phyloP scores from a whole-genome alignment of 2,888 invertebrate species.

The Caenorhabditis sp. region DNA sequence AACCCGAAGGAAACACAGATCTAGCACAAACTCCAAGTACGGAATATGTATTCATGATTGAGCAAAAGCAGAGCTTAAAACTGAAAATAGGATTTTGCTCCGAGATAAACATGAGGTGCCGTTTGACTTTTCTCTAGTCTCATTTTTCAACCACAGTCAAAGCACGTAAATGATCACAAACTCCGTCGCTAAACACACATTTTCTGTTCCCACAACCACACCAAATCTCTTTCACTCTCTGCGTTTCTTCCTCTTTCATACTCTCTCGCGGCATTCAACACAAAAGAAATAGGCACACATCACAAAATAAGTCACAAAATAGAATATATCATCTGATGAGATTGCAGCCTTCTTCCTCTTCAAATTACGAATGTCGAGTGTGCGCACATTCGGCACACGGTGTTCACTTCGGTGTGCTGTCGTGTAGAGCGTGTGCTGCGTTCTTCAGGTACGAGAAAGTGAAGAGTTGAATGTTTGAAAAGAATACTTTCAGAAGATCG shows the following conservation, averaged over 20 bases:
- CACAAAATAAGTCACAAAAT: slow-evolving; percentile 51
- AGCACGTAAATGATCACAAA: slow-evolving; percentile 57
- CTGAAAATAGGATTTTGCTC: background rate
- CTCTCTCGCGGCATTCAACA: slow-evolving; percentile 13
- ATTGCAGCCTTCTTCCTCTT: slow-evolving; percentile 53
- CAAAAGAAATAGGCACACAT: slow-evolving; percentile 45
- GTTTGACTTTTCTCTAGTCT: slow-evolving; percentile 28
- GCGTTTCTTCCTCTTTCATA: slow-evolving; percentile 20
- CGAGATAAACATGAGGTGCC: background rate
- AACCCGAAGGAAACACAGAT: background rate
- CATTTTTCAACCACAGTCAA: slow-evolving; percentile 7
- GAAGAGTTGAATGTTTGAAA: background rate
- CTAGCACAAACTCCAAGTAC: slow-evolving; percentile 28
- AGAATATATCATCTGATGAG: slow-evolving; percentile 40
- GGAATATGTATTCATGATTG: too few species aligned
- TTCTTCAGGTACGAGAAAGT: slow-evolving; percentile 65
- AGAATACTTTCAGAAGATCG: slow-evolving; percentile 52
- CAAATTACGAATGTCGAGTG: slow-evolving; percentile 60
- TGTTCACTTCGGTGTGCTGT: slow-evolving; percentile 70
- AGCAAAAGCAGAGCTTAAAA: too few species aligned
- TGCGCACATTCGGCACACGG: slow-evolving; percentile 69
- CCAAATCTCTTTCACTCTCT: slow-evolving; percentile 42
- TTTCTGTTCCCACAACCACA: slow-evolving; percentile 31
- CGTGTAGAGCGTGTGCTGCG: slow-evolving; percentile 71
- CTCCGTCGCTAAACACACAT: slow-evolving; percentile 51